phyloP scores from a whole-genome alignment of 2,113 vertebrate genomes.

The Engraulis encrasicolus region DNA sequence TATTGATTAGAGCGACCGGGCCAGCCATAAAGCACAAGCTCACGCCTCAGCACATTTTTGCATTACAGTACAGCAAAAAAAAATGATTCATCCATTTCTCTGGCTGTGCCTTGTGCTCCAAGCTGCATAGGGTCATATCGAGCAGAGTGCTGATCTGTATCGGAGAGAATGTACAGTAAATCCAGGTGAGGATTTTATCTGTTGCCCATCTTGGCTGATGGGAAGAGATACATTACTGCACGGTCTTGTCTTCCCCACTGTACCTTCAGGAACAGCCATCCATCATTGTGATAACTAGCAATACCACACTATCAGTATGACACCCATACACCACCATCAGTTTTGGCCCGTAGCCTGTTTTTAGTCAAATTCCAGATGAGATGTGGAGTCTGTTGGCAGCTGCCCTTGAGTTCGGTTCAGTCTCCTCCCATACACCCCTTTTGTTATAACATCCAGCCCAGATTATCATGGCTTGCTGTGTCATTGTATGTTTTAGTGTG shows the following conservation, averaged over 20 bases:
- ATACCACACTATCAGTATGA: neutral
- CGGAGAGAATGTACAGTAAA: neutral
- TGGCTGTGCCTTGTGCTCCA: neutral
- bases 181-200: neutral
- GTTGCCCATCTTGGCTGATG: neutral
- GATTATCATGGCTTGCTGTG: too few relatives aligned
- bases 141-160: neutral
- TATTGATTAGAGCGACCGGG: neutral
- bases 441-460: neutral
- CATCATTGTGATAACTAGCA: neutral
- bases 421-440: neutral
- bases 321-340: neutral
- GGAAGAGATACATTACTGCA: neutral
- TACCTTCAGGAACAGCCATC: neutral
- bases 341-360: neutral
- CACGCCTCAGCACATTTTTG: conserved; percentile 5
- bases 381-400: neutral
- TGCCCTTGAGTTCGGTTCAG: too few relatives aligned
- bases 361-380: neutral
- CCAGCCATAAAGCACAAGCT: neutral
- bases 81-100: neutral
- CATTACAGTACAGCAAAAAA: neutral
- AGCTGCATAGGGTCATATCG: neutral
- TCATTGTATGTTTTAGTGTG: too few relatives aligned
- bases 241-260: neutral